A percentile compares a stretch with the other conserved stretches of the same genome.
Conservation (phyloP, 2,888 invertebrate species). For the Scaptomyza flava region DNA sequence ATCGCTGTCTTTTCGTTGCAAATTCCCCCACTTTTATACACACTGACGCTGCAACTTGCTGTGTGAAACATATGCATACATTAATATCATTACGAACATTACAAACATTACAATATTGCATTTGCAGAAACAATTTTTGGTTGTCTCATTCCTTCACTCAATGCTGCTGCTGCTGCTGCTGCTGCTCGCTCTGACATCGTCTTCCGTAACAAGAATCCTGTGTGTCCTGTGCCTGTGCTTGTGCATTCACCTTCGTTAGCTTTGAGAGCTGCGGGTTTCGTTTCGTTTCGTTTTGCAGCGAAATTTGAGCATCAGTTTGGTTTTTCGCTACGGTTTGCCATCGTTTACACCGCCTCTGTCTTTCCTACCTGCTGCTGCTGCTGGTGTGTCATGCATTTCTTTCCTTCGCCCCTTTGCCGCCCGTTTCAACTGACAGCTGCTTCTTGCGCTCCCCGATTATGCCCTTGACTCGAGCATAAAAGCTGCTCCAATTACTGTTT, state of each 20-base stretch:
- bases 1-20: constrained; percentile 11
- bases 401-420: not conserved
- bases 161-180: not conserved
- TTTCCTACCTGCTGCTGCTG: constrained; percentile 35
- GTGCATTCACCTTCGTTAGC: constrained; percentile 47
- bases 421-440: constrained; percentile 7
- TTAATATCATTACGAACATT: constrained; percentile 69
- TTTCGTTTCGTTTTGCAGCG: constrained; percentile 34
- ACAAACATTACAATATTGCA: constrained; percentile 73
- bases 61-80: constrained; percentile 72
- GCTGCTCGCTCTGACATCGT: constrained; percentile 12
- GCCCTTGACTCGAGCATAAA: constrained; percentile 50
- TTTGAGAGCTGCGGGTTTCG: constrained; percentile 46
- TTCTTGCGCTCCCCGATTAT: not conserved
- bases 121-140: constrained; percentile 61
- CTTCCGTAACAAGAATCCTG: constrained; percentile 50
- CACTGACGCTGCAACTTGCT: constrained; percentile 32
- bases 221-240: constrained; percentile 31
- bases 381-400: constrained; percentile 12
- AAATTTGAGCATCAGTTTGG: constrained; percentile 68
- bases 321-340: constrained; percentile 64
- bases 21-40: not conserved
- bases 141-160: constrained; percentile 1
- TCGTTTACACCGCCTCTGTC: constrained; percentile 43
- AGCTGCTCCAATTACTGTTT: constrained; percentile 79